Base-by-base conservation (phyloP, 2,797 vertebrate species). In the Artibeus lituratus region DNA sequence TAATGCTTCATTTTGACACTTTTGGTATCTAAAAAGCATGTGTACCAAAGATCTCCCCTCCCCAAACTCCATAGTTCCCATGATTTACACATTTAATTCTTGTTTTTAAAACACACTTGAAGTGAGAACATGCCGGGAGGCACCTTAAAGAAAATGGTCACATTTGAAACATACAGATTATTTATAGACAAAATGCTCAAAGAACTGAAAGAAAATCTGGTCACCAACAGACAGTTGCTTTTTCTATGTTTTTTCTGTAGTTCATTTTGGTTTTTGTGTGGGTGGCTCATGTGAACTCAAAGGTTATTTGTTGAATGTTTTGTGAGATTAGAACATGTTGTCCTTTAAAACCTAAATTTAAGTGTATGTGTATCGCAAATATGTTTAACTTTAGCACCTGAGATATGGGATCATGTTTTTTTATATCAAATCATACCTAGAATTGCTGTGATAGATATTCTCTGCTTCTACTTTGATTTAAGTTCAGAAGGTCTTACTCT, bases 241-340 rank as follows among this genome's bases (percentile, higher is more conserved):
- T 80, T 5, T 97, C 94, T 97, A 5, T 89, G 76, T 70, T 97
- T 95, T 49, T 84, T 96, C 95, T 97, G 93, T 70, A 74, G 93
- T 83, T 98, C 97, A 22, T 96, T 98, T 97, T 98, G 98, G 97
- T 98, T 98, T 98, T 96, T 98, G 99, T 85, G 98, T 99, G 98
- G 99, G 99, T 97, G 98, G 98, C 96, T 98, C 98, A 98, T 96
- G 93, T 95, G 97, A 98, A 95, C 98, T 98, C 98, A 98, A 98
- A 99, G 98, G 98, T 98, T 99, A 98, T 97, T 98, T 98, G 98
- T 97, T 96, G 97, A 97, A 97, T 97, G 83, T 96, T 97, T 96
- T 86, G 69, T 86, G 49, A 98, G 98, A 97, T 91, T 92, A 98
- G 95, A 98, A 91, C 96, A 98, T 81, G 81, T 62, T 49, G 87